Evolutionary conservation across 2,797 vertebrate species (phyloP).

Genomic region (Phoebastria nigripes): DNA sequence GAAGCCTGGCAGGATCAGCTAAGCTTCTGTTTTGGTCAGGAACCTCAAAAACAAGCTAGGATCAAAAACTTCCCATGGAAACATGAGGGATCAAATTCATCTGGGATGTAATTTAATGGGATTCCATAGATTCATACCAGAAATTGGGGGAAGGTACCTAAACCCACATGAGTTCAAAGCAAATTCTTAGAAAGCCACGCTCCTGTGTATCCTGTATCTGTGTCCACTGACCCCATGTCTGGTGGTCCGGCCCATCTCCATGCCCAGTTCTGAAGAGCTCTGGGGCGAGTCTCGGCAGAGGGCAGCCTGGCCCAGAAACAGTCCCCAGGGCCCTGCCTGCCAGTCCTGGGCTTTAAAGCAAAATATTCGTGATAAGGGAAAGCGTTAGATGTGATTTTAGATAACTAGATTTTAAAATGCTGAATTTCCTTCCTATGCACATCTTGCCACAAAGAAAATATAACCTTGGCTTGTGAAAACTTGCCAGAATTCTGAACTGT

Average conservation of each 20-base stretch:
- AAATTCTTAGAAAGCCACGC: background rate
- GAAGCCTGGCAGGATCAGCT: background rate
- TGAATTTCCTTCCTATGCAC: constrained; percentile 27
- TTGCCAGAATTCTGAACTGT: background rate
- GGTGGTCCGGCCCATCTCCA: accelerated
- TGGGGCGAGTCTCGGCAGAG: background rate
- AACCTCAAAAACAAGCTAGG: background rate
- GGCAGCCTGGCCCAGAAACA: background rate
- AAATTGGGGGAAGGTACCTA: background rate
- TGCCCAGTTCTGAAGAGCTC: background rate
- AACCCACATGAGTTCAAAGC: background rate
- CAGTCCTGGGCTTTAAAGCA: background rate
- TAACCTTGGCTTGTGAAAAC: background rate
- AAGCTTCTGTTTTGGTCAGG: background rate
- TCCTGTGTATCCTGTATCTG: background rate
- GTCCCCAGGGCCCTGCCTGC: background rate
- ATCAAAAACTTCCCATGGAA: background rate
- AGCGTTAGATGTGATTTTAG: constrained; percentile 16
- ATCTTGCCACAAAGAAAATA: background rate
- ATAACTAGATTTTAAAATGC: constrained; percentile 47
- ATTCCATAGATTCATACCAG: background rate
- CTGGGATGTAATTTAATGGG: background rate
- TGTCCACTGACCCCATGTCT: accelerated
- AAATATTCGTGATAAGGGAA: constrained; percentile 29
- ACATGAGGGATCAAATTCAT: background rate